A percentile compares a stretch with the other conserved stretches of the same genome.
phyloP scores from a whole-genome alignment of 2,888 invertebrate genomes.

The Osmoderma eremita region DNA sequence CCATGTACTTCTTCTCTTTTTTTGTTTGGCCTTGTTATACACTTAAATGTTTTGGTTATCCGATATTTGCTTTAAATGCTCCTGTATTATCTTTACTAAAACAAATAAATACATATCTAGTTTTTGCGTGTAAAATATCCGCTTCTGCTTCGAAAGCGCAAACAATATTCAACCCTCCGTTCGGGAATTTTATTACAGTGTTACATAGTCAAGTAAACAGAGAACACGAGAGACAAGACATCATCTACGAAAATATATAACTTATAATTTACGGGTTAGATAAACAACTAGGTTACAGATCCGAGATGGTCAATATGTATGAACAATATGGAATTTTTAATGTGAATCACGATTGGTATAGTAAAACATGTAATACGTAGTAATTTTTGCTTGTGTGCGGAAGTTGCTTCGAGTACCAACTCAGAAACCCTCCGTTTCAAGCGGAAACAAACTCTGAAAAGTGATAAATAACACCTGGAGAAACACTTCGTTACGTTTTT shows the following conservation, averaged over 20 bases:
- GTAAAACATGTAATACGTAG: too few relatives aligned
- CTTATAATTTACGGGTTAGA: too few relatives aligned
- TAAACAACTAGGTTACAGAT: too few relatives aligned
- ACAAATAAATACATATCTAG: slow-evolving; percentile 30
- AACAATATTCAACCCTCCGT: not conserved
- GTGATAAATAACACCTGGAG: slow-evolving; percentile 20
- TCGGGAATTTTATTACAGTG: slow-evolving; percentile 16
- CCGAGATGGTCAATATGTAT: too few relatives aligned
- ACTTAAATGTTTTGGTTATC: slow-evolving; percentile 32
- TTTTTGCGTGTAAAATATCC: slow-evolving; percentile 5
- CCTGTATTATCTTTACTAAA: slow-evolving; percentile 25
- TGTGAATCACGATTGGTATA: too few relatives aligned
- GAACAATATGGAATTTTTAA: too few relatives aligned
- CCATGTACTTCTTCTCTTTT: not conserved
- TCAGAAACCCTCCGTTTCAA: not conserved
- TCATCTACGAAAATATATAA: slow-evolving; percentile 18
- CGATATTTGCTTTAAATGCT: slow-evolving; percentile 20
- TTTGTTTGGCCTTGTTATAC: not conserved
- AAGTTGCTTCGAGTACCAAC: not conserved
- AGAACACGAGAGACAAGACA: not conserved
- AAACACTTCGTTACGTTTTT: not conserved
- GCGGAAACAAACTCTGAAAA: slow-evolving; percentile 15
- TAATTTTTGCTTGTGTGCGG: too few relatives aligned
- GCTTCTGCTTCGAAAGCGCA: not conserved
- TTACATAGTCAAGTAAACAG: slow-evolving; percentile 15